Conservation (phyloP, 35 echinoderm and acorn worm genomes). For the Apostichopus parvimensis region DNA sequence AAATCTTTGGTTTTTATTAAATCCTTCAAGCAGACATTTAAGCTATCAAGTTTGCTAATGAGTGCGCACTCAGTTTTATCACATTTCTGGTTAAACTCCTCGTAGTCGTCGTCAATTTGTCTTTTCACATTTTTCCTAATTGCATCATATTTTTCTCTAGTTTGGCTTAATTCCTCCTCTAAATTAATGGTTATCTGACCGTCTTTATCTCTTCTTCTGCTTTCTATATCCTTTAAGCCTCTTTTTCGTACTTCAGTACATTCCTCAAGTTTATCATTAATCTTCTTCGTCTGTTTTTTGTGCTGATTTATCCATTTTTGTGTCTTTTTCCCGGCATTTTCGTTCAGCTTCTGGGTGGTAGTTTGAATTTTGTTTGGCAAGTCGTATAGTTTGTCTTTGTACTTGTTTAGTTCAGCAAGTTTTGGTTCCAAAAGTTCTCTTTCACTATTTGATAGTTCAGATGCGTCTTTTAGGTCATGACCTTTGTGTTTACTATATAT, state of each 20-base stretch:
- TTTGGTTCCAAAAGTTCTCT: not conserved
- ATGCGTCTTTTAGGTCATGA: not conserved
- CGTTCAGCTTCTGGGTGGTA: not conserved
- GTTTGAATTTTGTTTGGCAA: not conserved
- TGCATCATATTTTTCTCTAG: not conserved
- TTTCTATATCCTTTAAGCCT: not conserved
- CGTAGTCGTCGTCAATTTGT: not conserved
- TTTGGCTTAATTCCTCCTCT: not conserved
- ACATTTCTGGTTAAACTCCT: not conserved
- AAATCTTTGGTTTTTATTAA: not conserved
- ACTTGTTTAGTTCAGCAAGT: not conserved
- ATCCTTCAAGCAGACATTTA: not conserved
- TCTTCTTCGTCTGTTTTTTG: not conserved
- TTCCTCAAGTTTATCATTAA: not conserved
- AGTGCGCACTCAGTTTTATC: not conserved
- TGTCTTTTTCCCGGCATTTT: not conserved
- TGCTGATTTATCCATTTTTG: not conserved
- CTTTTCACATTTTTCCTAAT: not conserved
- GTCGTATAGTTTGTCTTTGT: not conserved
- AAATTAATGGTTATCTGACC: not conserved
- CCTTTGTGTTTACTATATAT: slow-evolving; percentile 24
- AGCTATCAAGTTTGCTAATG: not conserved
- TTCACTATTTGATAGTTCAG: slow-evolving; percentile 25
- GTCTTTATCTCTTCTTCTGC: not conserved
- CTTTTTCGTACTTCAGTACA: too few relatives aligned